Evolutionary conservation across 2,113 vertebrate genomes (phyloP), one percentile per base, ranked within the genome.

Genomic region (Cyprinodon variegatus): DNA sequence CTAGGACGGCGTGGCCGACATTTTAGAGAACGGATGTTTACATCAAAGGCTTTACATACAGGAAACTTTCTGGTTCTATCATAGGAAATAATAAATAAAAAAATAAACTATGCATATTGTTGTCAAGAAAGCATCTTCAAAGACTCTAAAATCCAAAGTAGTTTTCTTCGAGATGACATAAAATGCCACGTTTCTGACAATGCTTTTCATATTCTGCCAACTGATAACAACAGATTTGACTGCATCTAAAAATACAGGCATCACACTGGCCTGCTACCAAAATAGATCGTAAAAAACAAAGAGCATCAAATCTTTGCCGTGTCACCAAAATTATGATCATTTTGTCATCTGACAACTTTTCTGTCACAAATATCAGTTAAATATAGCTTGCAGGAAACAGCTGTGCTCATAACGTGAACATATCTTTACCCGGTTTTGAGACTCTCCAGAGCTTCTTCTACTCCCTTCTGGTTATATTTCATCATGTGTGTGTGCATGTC

Each of bases 401-500:
- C 3, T 20, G 36, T 72, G 40, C 64, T 70, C 43, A 5, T 77
- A 65, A 62, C 46, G 22, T 46, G 14, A 29, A 38, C 38, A 36
- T 72, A 66, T 82, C 74, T 64, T 77, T 90, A 99, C 98, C 97
- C 98, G 87, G 92, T 96, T 93, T 99, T 99, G 70, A 99, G 96
- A 92, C 97, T 99, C 88, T 94, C 91, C 41, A 99, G 96, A 0
- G 98, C 98, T 0, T 99, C 97, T 88, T 99, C 98, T 91, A 99
- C 98, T 0, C 97, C 97, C 82, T 96, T 97, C 93, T 99, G 98
- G 94, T 99, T 99, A 95, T 98, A 99, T 86, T 96, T 98, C 89
- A 96, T 95, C 98, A 99, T 99, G 94, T 99, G 97, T 5, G 93
- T 94, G 94, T 99, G 98, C 98, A 99, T 99, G 91, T 99, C 98